A percentile compares a stretch with the other conserved stretches of the same genome.
These are phyloP conservation scores for Tenebrio molitor DNA, from an alignment of 1,140 invertebrate species.

Conservation along the genomic window DNA sequence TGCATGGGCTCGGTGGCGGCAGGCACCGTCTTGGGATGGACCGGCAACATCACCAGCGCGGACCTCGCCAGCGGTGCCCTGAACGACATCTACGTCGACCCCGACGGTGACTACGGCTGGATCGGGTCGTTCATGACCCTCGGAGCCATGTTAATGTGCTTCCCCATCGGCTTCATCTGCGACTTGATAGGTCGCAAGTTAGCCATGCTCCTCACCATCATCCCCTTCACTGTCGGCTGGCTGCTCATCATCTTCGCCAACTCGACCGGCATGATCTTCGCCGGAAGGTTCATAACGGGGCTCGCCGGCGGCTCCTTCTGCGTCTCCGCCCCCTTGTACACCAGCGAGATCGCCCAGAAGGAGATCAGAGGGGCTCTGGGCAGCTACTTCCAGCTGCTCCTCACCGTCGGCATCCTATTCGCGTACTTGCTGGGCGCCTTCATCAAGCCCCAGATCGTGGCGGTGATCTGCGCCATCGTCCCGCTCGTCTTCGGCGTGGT, in stretches of 20 bases:
- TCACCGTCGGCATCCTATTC: constrained; percentile 76
- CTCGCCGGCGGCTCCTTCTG: constrained; percentile 74
- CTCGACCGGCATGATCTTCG: constrained; percentile 72
- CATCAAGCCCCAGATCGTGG: constrained; percentile 67
- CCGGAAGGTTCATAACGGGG: constrained; percentile 79
- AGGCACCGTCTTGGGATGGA: constrained; percentile 77
- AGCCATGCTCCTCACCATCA: constrained; percentile 74
- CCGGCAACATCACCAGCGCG: constrained; percentile 69
- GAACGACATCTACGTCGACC: constrained; percentile 58
- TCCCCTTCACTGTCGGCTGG: constrained; percentile 81
- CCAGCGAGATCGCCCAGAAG: constrained; percentile 79
- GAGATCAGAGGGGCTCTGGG: constrained; percentile 79
- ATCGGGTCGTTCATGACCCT: constrained; percentile 72
- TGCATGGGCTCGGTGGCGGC: constrained; percentile 73
- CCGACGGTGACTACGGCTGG: constrained; percentile 54
- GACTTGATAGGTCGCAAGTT: constrained; percentile 79
- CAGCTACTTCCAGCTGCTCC: constrained; percentile 76
- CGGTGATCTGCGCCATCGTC: constrained; percentile 71
- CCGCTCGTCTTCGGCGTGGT: constrained; percentile 72
- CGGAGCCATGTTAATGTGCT: constrained; percentile 74
- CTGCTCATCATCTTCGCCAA: constrained; percentile 74
- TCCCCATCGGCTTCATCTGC: constrained; percentile 72
- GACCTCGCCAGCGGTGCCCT: constrained; percentile 59
- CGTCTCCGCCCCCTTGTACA: constrained; percentile 79
- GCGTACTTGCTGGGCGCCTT: constrained; percentile 71